A percentile compares a stretch with the other conserved stretches of the same genome.
phyloP scores from a whole-genome alignment of 2,113 vertebrate species.

The Ictalurus furcatus region DNA sequence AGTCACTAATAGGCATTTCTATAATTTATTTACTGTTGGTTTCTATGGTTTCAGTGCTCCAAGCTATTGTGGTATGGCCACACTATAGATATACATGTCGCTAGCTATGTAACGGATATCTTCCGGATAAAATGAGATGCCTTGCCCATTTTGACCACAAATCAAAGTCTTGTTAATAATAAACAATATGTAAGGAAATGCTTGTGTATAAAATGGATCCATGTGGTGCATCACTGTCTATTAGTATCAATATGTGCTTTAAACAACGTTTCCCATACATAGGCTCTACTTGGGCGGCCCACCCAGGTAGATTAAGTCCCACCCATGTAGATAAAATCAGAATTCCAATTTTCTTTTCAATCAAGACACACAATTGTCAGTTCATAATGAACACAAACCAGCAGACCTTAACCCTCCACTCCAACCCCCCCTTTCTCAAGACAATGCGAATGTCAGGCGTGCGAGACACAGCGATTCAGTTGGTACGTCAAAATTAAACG shows the following conservation, averaged over 20 bases:
- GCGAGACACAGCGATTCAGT: no score
- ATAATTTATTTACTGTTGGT: background rate
- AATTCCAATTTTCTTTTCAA: no score
- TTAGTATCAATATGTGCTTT: background rate
- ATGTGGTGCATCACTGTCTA: background rate
- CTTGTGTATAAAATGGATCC: background rate
- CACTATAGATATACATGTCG: background rate
- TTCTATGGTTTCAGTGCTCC: background rate
- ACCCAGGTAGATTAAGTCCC: no score
- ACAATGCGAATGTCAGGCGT: no score
- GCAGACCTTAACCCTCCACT: no score
- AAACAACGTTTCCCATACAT: background rate
- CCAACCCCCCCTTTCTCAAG: no score
- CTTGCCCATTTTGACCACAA: background rate
- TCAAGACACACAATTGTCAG: no score
- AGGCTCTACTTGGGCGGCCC: no score
- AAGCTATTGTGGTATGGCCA: background rate
- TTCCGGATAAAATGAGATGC: background rate
- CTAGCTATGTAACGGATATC: background rate
- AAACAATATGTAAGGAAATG: background rate
- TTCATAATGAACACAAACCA: no score
- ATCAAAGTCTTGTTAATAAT: slow-evolving; percentile 6
- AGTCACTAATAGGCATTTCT: background rate
- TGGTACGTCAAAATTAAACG: no score
- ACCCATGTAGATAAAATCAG: no score